Percentiles rank a stretch among this genome's conserved stretches.
Conservation (phyloP, 2,113 vertebrate species). For the Hyperoodon ampullatus region DNA sequence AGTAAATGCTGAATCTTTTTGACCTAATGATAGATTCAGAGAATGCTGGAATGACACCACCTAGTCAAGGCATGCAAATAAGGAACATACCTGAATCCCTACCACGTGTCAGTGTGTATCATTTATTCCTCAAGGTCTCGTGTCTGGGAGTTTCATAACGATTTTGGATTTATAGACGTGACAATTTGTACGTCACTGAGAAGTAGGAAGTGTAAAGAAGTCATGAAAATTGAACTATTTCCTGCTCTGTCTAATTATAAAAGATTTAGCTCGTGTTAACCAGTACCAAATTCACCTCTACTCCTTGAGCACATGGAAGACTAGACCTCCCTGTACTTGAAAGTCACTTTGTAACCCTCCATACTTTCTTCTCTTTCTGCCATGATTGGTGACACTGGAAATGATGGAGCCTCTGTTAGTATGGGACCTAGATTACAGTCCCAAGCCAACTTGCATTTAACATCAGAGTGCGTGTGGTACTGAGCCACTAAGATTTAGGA, state of each 20-base stretch:
- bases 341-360: background rate
- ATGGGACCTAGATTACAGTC: background rate
- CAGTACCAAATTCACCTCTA: background rate
- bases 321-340: background rate
- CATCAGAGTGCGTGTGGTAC: background rate
- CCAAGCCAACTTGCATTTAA: background rate
- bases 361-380: background rate
- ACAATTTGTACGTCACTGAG: background rate
- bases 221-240: background rate
- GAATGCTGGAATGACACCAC: background rate
- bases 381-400: background rate
- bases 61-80: background rate
- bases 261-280: background rate
- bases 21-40: background rate
- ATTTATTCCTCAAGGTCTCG: background rate
- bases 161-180: background rate
- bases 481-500: too few species aligned
- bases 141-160: background rate
- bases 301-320: background rate
- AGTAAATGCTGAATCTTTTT: background rate
- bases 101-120: too few species aligned
- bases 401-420: background rate
- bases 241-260: background rate
- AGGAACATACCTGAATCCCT: background rate
- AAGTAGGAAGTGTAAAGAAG: background rate